Evolutionary conservation across 2,113 vertebrate species (phyloP).

Genomic region (Eublepharis macularius): DNA sequence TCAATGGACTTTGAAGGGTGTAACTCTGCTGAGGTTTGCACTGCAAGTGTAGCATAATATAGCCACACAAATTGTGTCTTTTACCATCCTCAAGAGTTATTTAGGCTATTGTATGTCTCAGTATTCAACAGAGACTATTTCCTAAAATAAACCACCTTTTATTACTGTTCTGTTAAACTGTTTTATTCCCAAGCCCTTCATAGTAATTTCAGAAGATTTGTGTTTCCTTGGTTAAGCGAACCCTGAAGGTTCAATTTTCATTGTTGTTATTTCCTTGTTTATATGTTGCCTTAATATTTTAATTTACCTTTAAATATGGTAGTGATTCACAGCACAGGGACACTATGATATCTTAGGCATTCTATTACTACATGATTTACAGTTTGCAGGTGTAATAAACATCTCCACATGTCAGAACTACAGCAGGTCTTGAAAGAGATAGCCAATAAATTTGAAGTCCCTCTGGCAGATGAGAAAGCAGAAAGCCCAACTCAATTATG

Average conservation of each 20-base stretch:
- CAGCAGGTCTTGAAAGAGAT: slow-evolving; percentile 5
- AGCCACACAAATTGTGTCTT: neutral
- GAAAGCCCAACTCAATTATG: slow-evolving; percentile 21
- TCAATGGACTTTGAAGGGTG: too few relatives aligned
- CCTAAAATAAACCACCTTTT: neutral
- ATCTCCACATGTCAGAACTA: slow-evolving; percentile 16
- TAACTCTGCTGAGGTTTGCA: too few relatives aligned
- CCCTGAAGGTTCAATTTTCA: neutral
- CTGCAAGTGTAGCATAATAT: neutral
- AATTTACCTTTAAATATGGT: neutral
- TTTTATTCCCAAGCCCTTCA: neutral
- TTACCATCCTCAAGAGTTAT: neutral
- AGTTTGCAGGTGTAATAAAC: slow-evolving; percentile 29
- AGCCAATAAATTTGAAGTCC: slow-evolving; percentile 21
- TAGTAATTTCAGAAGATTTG: slow-evolving; percentile 11
- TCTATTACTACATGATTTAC: neutral
- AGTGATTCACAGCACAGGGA: neutral
- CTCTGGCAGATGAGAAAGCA: slow-evolving; percentile 36
- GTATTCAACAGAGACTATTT: neutral
- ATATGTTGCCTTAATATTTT: slow-evolving; percentile 11
- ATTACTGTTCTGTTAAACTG: neutral
- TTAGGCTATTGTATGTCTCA: neutral
- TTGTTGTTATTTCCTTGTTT: neutral
- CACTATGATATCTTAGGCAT: fast-evolving
- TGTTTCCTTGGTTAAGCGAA: neutral